A percentile compares a stretch with the other conserved stretches of the same genome.
phyloP scores from a whole-genome alignment of 2,888 invertebrate species.

The Mythimna pallens region DNA sequence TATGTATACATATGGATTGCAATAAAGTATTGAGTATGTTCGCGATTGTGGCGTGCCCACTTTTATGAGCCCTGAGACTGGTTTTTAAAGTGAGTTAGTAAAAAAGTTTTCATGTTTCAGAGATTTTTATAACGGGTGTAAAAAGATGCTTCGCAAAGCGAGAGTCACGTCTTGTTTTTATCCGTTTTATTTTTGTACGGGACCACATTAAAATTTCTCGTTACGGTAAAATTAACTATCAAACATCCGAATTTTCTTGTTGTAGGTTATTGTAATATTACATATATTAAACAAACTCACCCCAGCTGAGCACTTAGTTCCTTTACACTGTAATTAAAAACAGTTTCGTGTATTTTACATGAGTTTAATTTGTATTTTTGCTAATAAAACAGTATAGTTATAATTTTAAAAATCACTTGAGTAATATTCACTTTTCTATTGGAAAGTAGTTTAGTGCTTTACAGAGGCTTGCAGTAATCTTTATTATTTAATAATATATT shows the following conservation, averaged over 20 bases:
- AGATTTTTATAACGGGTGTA: neutral
- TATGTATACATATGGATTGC: too few relatives aligned
- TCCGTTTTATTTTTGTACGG: neutral
- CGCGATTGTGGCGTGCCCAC: too few relatives aligned
- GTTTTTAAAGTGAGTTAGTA: neutral
- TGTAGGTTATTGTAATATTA: neutral
- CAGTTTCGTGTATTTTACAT: too few relatives aligned
- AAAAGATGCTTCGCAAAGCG: neutral
- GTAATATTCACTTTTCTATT: too few relatives aligned
- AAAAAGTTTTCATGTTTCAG: neutral
- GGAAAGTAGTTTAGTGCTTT: too few relatives aligned
- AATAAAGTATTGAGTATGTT: too few relatives aligned
- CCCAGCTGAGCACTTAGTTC: slow-evolving; percentile 43
- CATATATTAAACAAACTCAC: slow-evolving; percentile 26
- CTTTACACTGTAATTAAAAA: slow-evolving; percentile 48
- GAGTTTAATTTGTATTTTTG: too few relatives aligned
- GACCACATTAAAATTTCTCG: neutral
- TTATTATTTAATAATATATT: neutral
- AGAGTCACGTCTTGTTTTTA: neutral
- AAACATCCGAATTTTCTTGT: neutral
- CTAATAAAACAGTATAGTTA: too few relatives aligned
- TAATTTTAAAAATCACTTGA: slow-evolving; percentile 10
- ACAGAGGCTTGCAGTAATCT: too few relatives aligned
- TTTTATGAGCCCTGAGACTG: neutral
- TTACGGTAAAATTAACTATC: neutral